These are phyloP conservation scores for Phocides pigmalion DNA, from an alignment of 1,140 invertebrate species.

Conservation along the genomic window DNA sequence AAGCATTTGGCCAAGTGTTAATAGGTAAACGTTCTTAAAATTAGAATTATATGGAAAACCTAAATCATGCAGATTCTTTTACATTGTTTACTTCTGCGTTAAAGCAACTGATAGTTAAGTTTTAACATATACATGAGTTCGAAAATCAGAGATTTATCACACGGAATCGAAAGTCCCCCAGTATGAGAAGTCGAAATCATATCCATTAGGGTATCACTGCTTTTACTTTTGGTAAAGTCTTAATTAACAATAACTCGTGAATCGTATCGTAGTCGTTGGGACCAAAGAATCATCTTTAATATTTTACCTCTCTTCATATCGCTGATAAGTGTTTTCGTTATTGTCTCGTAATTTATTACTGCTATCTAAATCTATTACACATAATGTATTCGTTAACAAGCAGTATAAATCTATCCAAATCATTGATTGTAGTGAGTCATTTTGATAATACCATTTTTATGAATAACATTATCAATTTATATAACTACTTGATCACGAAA, in stretches of 20 bases:
- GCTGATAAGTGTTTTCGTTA: constrained; percentile 16
- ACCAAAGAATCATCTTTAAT: constrained; percentile 5
- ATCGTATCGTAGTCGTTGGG: constrained; percentile 3
- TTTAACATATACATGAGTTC: too few relatives aligned
- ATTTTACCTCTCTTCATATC: neutral
- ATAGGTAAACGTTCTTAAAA: too few relatives aligned
- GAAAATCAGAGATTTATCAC: too few relatives aligned
- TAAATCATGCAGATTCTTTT: too few relatives aligned
- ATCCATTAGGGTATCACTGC: too few relatives aligned
- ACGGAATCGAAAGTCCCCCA: too few relatives aligned
- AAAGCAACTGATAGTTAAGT: too few relatives aligned
- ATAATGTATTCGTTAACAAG: neutral
- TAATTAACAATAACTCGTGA: neutral
- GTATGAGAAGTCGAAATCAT: too few relatives aligned
- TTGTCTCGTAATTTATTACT: constrained; percentile 1
- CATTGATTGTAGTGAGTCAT: neutral
- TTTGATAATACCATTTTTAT: neutral
- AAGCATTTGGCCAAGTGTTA: too few relatives aligned
- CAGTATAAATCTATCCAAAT: too few relatives aligned
- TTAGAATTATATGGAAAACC: too few relatives aligned
- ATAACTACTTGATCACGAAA: neutral
- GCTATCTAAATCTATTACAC: neutral
- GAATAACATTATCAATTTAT: neutral
- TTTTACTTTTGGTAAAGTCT: neutral
- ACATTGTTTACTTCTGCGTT: too few relatives aligned